Evolutionary conservation across 2,113 vertebrate genomes (phyloP).

Genomic region (Muntiacus muntjak): DNA sequence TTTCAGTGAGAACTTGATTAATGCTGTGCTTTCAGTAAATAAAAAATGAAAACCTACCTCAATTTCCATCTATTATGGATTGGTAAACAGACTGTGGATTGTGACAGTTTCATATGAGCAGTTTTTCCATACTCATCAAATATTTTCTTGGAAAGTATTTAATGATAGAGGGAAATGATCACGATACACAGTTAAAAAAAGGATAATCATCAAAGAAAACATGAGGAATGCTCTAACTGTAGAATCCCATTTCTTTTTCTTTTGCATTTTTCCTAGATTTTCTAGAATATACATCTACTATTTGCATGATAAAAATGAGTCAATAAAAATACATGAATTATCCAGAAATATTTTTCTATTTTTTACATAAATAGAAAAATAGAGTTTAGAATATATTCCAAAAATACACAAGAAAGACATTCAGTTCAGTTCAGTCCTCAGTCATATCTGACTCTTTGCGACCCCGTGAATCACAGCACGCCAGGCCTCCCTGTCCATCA

Average conservation of each 20-base stretch:
- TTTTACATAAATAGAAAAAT: slow-evolving; percentile 7
- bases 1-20: not conserved
- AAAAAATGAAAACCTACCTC: not conserved
- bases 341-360: not conserved
- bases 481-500: too few species aligned
- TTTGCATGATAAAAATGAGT: not conserved
- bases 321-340: not conserved
- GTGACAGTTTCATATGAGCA: not conserved
- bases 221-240: not conserved
- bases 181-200: not conserved
- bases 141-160: not conserved
- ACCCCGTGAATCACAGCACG: too few species aligned
- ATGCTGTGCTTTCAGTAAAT: not conserved
- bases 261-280: not conserved
- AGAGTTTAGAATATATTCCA: not conserved
- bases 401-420: not conserved
- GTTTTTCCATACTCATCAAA: not conserved
- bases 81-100: not conserved
- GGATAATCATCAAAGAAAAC: not conserved
- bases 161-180: not conserved
- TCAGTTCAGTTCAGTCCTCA: too few species aligned
- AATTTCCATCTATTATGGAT: not conserved
- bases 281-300: not conserved
- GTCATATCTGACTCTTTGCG: too few species aligned
- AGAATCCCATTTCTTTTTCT: not conserved